Evolutionary conservation across 2,797 vertebrate species (phyloP).

Genomic region (Eurystomus glaucurus): DNA sequence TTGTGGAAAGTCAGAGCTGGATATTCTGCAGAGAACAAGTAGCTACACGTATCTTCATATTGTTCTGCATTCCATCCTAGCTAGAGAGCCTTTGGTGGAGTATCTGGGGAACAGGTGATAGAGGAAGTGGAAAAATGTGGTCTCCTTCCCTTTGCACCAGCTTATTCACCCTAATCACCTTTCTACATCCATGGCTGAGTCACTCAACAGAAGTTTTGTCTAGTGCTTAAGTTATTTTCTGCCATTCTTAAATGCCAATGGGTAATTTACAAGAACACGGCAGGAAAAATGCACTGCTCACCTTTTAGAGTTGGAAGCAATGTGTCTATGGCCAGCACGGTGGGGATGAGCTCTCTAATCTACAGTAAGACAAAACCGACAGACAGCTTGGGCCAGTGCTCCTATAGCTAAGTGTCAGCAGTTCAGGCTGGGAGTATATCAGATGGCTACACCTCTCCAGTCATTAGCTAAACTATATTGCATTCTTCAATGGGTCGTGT

Average conservation of each 20-base stretch:
- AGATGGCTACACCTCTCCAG: fast-evolving
- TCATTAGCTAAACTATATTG: background rate
- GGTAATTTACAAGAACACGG: background rate
- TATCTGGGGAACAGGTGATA: fast-evolving
- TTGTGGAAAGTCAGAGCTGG: background rate
- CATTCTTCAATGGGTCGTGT: background rate
- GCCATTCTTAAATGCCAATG: background rate
- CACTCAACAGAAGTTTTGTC: background rate
- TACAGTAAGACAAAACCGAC: background rate
- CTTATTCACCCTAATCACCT: fast-evolving
- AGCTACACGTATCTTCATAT: background rate
- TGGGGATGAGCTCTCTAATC: background rate
- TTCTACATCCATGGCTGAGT: fast-evolving
- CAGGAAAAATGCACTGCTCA: background rate
- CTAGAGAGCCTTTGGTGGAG: background rate
- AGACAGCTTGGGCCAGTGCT: background rate
- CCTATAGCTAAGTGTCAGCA: background rate
- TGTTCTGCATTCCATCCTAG: background rate
- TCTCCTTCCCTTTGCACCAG: background rate
- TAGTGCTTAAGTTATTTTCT: background rate
- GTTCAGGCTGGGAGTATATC: background rate
- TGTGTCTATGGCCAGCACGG: fast-evolving
- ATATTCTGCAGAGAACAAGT: background rate
- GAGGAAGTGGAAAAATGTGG: background rate
- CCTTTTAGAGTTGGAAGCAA: background rate